phyloP scores from a whole-genome alignment of 2,888 invertebrate species.

The Athalia circularis region DNA sequence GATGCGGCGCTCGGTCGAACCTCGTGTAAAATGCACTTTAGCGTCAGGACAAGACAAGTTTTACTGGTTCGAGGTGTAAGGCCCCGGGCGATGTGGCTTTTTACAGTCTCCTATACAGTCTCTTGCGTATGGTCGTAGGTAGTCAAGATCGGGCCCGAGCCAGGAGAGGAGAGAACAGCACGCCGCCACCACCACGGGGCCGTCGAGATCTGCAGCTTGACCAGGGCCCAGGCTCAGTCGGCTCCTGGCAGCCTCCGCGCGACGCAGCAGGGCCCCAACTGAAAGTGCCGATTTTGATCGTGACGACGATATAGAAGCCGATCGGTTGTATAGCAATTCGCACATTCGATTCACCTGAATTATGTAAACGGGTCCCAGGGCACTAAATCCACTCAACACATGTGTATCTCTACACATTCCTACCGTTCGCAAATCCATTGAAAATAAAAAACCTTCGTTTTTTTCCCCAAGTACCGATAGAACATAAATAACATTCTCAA shows the following conservation, averaged over 20 bases:
- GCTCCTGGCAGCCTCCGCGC: conserved; percentile 48
- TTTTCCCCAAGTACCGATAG: neutral
- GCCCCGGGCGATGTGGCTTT: conserved; percentile 68
- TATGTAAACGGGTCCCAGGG: conserved; percentile 32
- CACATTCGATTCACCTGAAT: conserved; percentile 17
- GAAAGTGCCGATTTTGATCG: conserved; percentile 36
- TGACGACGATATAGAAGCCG: conserved; percentile 19
- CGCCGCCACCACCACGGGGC: conserved; percentile 46
- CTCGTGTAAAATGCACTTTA: conserved; percentile 59
- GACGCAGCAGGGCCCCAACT: conserved; percentile 40
- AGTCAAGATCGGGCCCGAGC: conserved; percentile 41
- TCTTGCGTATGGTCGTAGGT: conserved; percentile 40
- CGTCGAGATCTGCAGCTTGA: conserved; percentile 44
- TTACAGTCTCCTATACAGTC: conserved; percentile 58
- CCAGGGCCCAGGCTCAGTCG: conserved; percentile 45
- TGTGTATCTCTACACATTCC: neutral
- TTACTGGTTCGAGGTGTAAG: conserved; percentile 72
- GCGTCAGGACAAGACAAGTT: conserved; percentile 68
- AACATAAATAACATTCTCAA: neutral
- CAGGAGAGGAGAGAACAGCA: conserved; percentile 44
- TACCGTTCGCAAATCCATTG: neutral
- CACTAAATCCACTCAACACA: neutral
- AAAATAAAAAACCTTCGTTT: neutral
- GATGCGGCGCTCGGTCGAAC: conserved; percentile 41
- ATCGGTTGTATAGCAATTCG: conserved; percentile 12